These are phyloP conservation scores for Lucilia cuprina DNA, from an alignment of 1,140 invertebrate genomes.

Conservation along the genomic window DNA sequence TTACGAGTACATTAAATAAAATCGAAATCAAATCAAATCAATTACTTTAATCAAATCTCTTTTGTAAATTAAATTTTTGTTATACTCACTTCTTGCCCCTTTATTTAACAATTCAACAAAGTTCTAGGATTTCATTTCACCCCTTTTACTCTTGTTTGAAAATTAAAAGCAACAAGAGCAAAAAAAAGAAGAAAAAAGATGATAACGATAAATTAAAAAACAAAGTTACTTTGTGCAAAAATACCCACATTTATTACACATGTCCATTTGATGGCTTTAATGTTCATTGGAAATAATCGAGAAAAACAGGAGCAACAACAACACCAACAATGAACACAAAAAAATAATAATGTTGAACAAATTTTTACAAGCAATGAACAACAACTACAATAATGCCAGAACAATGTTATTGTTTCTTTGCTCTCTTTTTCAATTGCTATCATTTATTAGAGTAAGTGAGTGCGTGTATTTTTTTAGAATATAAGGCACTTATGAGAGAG, in stretches of 20 bases:
- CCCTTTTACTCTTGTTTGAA: neutral
- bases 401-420: neutral
- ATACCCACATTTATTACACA: constrained; percentile 14
- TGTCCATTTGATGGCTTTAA: constrained; percentile 11
- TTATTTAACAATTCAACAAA: neutral
- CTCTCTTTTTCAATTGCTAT: neutral
- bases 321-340: neutral
- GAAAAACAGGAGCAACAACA: neutral
- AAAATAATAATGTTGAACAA: constrained; percentile 29
- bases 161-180: neutral
- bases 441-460: neutral
- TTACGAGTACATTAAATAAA: too few species aligned
- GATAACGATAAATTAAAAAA: constrained; percentile 8
- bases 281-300: constrained; percentile 11
- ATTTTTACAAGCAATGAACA: constrained; percentile 24
- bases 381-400: neutral
- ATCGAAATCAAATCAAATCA: neutral
- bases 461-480: neutral
- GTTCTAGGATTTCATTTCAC: neutral
- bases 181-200: neutral
- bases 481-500: constrained; percentile 8
- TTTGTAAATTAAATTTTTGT: neutral
- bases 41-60: constrained; percentile 1
- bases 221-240: constrained; percentile 5
- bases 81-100: neutral